Evolutionary conservation across 2,797 vertebrate genomes (phyloP), one percentile per base, ranked within the genome.

Genomic region (Channa striata): DNA sequence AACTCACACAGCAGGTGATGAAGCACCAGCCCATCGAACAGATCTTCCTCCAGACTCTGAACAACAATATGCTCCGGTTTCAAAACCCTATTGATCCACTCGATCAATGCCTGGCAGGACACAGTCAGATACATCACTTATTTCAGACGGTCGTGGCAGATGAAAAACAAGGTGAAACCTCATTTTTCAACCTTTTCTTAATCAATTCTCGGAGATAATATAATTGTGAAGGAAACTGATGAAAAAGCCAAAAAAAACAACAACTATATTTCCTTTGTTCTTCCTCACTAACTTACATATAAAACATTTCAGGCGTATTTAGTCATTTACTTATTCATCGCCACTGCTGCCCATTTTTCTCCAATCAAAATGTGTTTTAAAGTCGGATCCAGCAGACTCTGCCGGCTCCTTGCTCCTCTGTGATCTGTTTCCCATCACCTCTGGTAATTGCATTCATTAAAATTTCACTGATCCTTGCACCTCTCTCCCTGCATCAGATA

Each of bases 1-100:
- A 63, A 68, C 95, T 96, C 90, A 99, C 98, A 92, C 79, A 98
- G 89, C 54, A 99, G 93, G 85, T 99, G 97, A 89, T 99, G 96
- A 78, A 99, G 94, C n/a, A 99, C 92, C 56, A 99, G 93, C 19
- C 98, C 97, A 13, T 99, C 97, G 0, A 87, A 99, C 16, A 99
- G 74, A 87, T 99, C 98, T 71, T 98, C 96, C 76, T 98, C 96
- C 89, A 99, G 78, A 75, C 87, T 95, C 86, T 93, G 94, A 65
- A 98, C 95, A 53, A 99, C 94, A 3, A 99, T 96, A 86, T 99
- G 96, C 58, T 99, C 96, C 0, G 76, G 20, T 61, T 95, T 93
- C 73, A 99, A 93, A 33, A 93, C 94, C 6, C 34, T 61, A 74
- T 98, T 99, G 88, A 99, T 95, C 98, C 98, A 99, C 6, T 91